A percentile compares a stretch with the other conserved stretches of the same genome.
These are phyloP conservation scores for Sterna hirundo DNA, from an alignment of 2,113 vertebrate species.

Conservation along the genomic window DNA sequence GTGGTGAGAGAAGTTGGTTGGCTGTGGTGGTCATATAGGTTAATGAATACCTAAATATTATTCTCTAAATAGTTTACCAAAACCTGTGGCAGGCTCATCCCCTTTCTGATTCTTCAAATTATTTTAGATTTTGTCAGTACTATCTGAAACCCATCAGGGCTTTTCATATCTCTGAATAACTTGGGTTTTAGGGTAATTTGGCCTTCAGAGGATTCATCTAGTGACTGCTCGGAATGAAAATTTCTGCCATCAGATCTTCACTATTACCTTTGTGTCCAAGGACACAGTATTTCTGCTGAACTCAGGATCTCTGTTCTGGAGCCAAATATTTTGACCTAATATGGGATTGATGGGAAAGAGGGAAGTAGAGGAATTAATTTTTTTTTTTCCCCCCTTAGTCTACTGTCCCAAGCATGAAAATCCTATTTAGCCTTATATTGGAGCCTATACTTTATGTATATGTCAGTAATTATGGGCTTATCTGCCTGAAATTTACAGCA, in stretches of 20 bases:
- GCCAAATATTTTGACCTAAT: conserved; percentile 45
- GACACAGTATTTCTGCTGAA: conserved; percentile 15
- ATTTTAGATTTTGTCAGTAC: not conserved
- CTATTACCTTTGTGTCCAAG: conserved; percentile 16
- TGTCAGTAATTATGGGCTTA: not conserved
- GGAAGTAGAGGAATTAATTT: conserved; percentile 9
- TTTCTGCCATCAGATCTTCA: conserved; percentile 21
- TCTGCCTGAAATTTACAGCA: not conserved
- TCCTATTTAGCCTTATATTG: not conserved
- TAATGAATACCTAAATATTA: not conserved
- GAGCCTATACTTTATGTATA: not conserved
- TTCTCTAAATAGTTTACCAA: not conserved
- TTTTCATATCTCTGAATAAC: not conserved
- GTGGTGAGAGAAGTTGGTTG: not conserved
- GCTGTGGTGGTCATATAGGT: not conserved
- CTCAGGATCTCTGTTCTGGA: conserved; percentile 35
- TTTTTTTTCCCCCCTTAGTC: not conserved
- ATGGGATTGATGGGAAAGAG: conserved; percentile 22
- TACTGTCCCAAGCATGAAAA: conserved; percentile 9
- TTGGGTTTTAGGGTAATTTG: not conserved
- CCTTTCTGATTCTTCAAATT: not conserved
- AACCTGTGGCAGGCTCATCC: not conserved
- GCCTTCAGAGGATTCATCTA: not conserved
- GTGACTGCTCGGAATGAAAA: not conserved
- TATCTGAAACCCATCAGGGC: not conserved